A percentile compares a stretch with the other conserved stretches of the same genome.
These are phyloP conservation scores for Aphelinus atriplicis DNA, from an alignment of 1,140 invertebrate species.

Conservation along the genomic window DNA sequence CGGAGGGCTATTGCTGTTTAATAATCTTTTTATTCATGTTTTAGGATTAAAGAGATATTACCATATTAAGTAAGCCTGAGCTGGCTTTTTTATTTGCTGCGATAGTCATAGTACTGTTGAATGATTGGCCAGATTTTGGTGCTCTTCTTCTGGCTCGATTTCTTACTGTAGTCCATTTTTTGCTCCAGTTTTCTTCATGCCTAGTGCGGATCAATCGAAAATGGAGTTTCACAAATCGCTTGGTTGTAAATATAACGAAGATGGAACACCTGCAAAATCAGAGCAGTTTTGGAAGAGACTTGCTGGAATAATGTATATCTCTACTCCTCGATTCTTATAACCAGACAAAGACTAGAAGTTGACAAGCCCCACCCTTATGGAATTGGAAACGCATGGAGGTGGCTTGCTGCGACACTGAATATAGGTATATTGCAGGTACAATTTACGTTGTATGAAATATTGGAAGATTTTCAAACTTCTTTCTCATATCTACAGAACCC, in stretches of 20 bases:
- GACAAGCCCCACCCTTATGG: conserved; percentile 75
- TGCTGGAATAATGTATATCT: conserved; percentile 82
- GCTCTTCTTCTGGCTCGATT: conserved; percentile 82
- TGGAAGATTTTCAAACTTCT: no score
- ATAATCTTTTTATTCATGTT: no score
- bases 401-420: conserved; percentile 81
- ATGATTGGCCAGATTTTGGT: conserved; percentile 81
- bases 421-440: conserved; percentile 69
- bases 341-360: conserved; percentile 69
- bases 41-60: conserved; percentile 80
- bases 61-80: conserved; percentile 84
- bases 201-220: conserved; percentile 73
- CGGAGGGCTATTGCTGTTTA: no score
- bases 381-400: conserved; percentile 81
- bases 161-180: conserved; percentile 80
- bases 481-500: no score
- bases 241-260: conserved; percentile 68
- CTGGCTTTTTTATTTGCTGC: conserved; percentile 85
- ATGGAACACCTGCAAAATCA: conserved; percentile 79
- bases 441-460: no score
- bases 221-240: conserved; percentile 78
- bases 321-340: conserved; percentile 81
- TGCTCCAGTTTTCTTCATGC: conserved; percentile 82
- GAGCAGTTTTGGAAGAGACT: conserved; percentile 86
- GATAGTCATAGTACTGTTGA: conserved; percentile 81